Percentiles rank a stretch among this genome's conserved stretches.
Evolutionary conservation across 1,140 invertebrate genomes (phyloP).

Genomic region (Drosophila arizonae): DNA sequence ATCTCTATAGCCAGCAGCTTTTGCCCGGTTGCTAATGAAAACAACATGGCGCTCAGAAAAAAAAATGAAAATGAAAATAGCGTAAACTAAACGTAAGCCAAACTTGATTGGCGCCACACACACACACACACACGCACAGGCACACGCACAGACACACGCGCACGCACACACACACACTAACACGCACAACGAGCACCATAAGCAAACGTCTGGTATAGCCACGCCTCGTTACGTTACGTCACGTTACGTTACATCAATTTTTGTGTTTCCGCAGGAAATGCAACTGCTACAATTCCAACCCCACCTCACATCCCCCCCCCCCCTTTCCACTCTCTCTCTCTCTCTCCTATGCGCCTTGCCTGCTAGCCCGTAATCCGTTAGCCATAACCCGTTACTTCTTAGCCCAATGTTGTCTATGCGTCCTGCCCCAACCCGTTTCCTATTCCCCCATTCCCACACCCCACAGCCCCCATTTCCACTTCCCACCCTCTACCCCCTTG

Average conservation of each 20-base stretch:
- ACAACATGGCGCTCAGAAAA: slow-evolving; percentile 67
- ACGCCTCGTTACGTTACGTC: slow-evolving; percentile 72
- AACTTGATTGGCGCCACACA: slow-evolving; percentile 77
- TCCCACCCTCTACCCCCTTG: neutral
- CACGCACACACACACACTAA: neutral
- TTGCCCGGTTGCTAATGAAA: slow-evolving; percentile 63
- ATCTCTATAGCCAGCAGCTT: slow-evolving; percentile 26
- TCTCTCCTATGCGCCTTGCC: neutral
- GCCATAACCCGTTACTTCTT: slow-evolving; percentile 34
- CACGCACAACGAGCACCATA: slow-evolving; percentile 23
- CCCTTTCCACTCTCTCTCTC: too few relatives aligned
- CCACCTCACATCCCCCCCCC: neutral
- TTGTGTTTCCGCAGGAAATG: slow-evolving; percentile 80
- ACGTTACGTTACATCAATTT: slow-evolving; percentile 81
- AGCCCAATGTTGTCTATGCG: slow-evolving; percentile 1
- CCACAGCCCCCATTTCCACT: neutral
- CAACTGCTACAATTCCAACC: slow-evolving; percentile 63
- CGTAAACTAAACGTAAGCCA: slow-evolving; percentile 79
- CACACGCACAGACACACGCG: slow-evolving; percentile 1
- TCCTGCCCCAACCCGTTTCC: slow-evolving; percentile 14
- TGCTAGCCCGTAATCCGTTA: slow-evolving; percentile 14
- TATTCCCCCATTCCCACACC: neutral
- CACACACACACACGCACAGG: slow-evolving; percentile 30
- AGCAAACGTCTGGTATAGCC: slow-evolving; percentile 54
- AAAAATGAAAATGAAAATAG: slow-evolving; percentile 33